Evolutionary conservation across 2,888 invertebrate genomes (phyloP), one percentile per base, ranked within the genome.

Genomic region (Philonicus albiceps): DNA sequence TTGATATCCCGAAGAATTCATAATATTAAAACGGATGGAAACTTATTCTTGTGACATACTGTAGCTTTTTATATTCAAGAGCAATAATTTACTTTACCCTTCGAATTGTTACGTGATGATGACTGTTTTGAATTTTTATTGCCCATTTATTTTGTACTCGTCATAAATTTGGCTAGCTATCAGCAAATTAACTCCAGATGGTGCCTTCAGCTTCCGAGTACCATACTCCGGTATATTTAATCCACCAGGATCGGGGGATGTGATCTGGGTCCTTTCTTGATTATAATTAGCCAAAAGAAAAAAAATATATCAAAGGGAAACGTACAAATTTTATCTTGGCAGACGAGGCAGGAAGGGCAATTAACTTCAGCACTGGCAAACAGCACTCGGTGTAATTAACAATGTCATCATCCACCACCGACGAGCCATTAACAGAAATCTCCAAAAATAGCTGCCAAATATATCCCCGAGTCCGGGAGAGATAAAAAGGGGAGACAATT

Each of bases 381-480:
- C 19, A 64, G 74, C 37, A 37, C 74, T 74, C 31, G 64, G 16
- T 37, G 74, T 34, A 74, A 74, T 74, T 74, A 74, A 74, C 74
- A 74, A 74, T 34, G 74, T 37, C 76, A 76, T 43, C 76, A 34
- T 64, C 81, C 19, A n/a, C 55, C n/a, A 22, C 19, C 34, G 81
- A 8, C 81, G 55, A 30, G 19, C 55, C 55, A 81, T 81, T 81
- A 53, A 55, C 55, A 64, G 64, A 55, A 31, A 55, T 34, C 64
- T 81, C 81, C 81, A 16, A 64, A 81, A 81, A 81, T 81, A 81
- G 81, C 81, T 81, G 55, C 55, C 53, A 53, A 55, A 31, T 81
- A 64, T 64, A 55, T 55, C 27, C 27, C 55, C 13, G 40, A 11
- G 22, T 16, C 64, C 1, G 7, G 6, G n/a, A n/a, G 31, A 81